Base-by-base conservation (phyloP, 2,888 invertebrate genomes). In the Lydus trimaculatus region DNA sequence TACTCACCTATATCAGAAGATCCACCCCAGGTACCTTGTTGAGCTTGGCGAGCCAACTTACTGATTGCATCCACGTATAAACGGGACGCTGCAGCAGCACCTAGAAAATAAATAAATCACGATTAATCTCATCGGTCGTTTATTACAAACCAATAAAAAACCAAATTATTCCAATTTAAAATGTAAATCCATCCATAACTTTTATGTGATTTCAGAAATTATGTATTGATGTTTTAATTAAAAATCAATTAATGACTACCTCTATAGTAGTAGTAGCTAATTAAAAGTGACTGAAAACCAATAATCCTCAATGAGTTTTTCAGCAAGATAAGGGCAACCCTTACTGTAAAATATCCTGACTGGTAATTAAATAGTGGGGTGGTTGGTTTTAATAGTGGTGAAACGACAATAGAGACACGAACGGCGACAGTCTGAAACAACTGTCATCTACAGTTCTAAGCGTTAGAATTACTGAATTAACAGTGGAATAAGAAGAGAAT, bases 21-120 rank as follows among this genome's bases (percentile, higher is more conserved):
- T 84, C 95, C 95, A 76, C 93, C 93, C 92, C 94, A 93, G 56
- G 94, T 93, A 76, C 95, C 95, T 85, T 96, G 94, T 85, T 96
- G 95, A 66, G 96, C 95, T 84, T 96, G 95, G 76, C 93, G 88
- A 72, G 95, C 95, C 83, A 96, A 88, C 86, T 94, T 94, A 76
- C 93, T 92, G 83, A 96, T 91, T 73, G 95, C 93, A 81, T 96
- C 96, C 81, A 95, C 94, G 86, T 96, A 96, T 78, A 95, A 85
- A 64, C 95, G 90, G 36, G 95, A 95, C 48, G 96, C 95, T 73
- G 95, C 94, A 68, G 95, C 95, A 71, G 95, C 94, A 84, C 95
- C 95, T 96, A 88, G 59, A 86, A 85, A 72, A 74, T 63, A 74
- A 76, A 71, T 63, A 65, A 65, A 61, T 48, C 48, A 2, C 20